Evolutionary conservation across 2,113 vertebrate species (phyloP), one percentile per base, ranked within the genome.

Genomic region (Neodon shergylaensis): DNA sequence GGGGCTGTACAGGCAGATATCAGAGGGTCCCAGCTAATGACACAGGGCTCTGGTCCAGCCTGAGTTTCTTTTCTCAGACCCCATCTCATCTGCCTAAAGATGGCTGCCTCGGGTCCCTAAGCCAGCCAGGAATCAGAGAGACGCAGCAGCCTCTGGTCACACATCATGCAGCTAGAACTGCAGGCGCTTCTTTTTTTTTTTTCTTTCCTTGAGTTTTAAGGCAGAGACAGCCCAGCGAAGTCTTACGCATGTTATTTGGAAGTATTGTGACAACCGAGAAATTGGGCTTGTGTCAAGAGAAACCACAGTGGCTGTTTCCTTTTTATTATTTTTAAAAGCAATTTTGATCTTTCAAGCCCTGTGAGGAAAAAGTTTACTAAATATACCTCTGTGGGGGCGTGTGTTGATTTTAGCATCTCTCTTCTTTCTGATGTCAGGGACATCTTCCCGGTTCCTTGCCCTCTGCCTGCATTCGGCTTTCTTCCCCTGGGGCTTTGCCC

Each of bases 311-410:
- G 88, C 94, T 96, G 90, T 65, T 97, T 96, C 93, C 95, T 94
- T 96, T 96, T 94, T 96, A 94, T 97, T 98, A 97, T 97, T 96
- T 95, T 95, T 85, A 97, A 96, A 97, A 97, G 95, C 96, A 98
- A 97, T 97, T 96, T 96, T 92, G 97, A 97, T 97, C 95, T 97
- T 98, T 97, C 93, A 96, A 97, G 96, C 94, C 97, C 82, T 91
- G 97, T 91, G 92, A 86, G 88, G 65, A 94, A 92, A 94, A 90
- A 91, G 92, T 97, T 98, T 96, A 94, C 97, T 98, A 97, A 98
- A 97, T 95, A 94, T 94, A 16, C 76, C 83, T 92, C 93, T 90
- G 70, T 5, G 95, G 96, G 96, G 92, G 96, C 31, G 97, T 92
- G 89, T 97, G 95, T 96, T 96, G 97, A 97, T 93, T 92, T 95